These are phyloP conservation scores for Micrastur ruficollis DNA, from an alignment of 2,797 vertebrate species.

Conservation along the genomic window DNA sequence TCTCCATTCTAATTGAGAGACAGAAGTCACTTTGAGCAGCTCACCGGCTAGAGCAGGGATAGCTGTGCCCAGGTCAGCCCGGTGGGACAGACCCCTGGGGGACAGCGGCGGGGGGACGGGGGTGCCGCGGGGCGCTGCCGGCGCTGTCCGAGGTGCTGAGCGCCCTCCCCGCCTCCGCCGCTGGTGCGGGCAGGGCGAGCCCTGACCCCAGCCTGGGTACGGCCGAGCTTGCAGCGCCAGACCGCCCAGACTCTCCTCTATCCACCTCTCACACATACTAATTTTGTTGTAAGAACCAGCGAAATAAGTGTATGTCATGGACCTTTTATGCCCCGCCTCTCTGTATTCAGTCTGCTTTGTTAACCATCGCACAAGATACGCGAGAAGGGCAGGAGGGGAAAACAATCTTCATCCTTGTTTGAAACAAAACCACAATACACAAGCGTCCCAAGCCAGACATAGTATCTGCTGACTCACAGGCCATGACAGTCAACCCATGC, in stretches of 20 bases:
- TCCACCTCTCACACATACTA: neutral
- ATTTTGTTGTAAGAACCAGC: too few species aligned
- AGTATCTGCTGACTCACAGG: neutral
- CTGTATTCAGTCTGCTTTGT: neutral
- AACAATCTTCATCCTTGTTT: neutral
- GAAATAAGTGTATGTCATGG: too few species aligned
- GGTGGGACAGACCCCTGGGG: too few species aligned
- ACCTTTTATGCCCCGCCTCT: too few species aligned
- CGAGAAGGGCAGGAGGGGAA: neutral
- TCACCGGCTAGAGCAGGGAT: neutral
- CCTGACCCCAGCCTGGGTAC: neutral
- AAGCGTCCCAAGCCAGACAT: neutral
- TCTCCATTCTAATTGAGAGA: neutral
- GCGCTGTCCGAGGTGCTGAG: neutral
- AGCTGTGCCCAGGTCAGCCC: too few species aligned
- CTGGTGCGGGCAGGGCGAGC: neutral
- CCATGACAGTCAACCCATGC: too few species aligned
- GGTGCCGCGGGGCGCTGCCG: neutral
- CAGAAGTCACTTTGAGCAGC: neutral
- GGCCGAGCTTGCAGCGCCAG: neutral
- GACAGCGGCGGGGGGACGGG: neutral
- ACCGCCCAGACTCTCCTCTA: neutral
- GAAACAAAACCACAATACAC: neutral
- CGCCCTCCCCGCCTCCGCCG: too few species aligned
- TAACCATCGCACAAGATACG: neutral